Evolutionary conservation across 2,888 invertebrate species (phyloP).

Genomic region (Hypena proboscidalis): DNA sequence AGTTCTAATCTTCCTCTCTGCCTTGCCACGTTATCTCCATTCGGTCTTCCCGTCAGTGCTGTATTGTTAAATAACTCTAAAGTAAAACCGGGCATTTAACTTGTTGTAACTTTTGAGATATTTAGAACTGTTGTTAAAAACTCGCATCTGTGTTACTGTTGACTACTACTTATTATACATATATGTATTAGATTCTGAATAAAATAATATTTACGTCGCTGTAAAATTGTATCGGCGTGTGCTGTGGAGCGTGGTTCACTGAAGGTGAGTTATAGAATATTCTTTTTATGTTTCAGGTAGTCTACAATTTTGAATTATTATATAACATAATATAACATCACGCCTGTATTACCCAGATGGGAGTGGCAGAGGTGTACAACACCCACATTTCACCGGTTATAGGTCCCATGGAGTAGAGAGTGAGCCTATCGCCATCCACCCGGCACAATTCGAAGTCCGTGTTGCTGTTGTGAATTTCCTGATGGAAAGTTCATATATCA

Average conservation of each 20-base stretch:
- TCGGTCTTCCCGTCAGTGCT: constrained; percentile 72
- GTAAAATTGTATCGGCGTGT: constrained; percentile 55
- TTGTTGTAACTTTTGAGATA: constrained; percentile 81
- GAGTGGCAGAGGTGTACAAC: no score
- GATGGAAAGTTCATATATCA: no score
- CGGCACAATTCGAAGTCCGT: no score
- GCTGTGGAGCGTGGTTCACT: constrained; percentile 49
- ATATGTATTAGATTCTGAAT: constrained; percentile 66
- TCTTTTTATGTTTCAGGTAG: neutral
- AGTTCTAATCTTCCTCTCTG: constrained; percentile 66
- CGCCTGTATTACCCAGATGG: no score
- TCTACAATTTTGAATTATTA: no score
- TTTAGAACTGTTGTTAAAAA: constrained; percentile 80
- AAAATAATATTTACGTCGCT: constrained; percentile 65
- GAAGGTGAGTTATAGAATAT: constrained; percentile 54
- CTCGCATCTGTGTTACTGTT: constrained; percentile 83
- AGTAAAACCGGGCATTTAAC: constrained; percentile 61
- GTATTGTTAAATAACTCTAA: constrained; percentile 69
- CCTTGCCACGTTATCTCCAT: constrained; percentile 65
- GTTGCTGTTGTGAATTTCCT: no score
- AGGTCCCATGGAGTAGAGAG: no score
- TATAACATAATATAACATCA: no score
- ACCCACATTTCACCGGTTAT: no score
- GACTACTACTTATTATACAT: constrained; percentile 73
- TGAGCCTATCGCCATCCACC: no score